Evolutionary conservation across 1,140 invertebrate genomes (phyloP).

Genomic region (Bombus ignitus): DNA sequence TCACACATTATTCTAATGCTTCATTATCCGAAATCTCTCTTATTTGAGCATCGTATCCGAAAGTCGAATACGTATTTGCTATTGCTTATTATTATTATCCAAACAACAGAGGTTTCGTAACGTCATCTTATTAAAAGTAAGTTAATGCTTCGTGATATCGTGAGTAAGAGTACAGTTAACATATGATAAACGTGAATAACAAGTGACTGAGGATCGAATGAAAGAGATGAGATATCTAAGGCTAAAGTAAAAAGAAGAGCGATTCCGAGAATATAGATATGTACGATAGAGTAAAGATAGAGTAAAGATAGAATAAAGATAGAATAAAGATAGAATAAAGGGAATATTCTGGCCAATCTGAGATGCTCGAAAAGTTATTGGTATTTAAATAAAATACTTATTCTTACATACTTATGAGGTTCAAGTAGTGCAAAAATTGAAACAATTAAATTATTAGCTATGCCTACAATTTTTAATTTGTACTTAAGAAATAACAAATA

Average conservation of each 20-base stretch:
- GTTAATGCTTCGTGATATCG: too few relatives aligned
- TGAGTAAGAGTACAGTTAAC: not conserved
- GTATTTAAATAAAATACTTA: not conserved
- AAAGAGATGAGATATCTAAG: not conserved
- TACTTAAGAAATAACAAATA: not conserved
- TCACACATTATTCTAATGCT: not conserved
- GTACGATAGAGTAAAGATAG: too few relatives aligned
- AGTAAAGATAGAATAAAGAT: too few relatives aligned
- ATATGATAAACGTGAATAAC: too few relatives aligned
- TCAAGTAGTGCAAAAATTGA: not conserved
- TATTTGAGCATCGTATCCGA: not conserved
- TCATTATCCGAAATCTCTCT: not conserved
- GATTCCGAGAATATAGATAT: not conserved
- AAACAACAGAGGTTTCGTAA: not conserved
- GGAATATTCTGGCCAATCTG: not conserved
- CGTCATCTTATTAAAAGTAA: not conserved
- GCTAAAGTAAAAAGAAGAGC: not conserved
- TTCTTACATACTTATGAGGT: not conserved
- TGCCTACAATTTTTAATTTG: not conserved
- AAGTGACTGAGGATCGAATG: not conserved
- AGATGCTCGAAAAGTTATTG: not conserved
- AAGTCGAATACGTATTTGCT: too few relatives aligned
- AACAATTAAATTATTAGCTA: not conserved
- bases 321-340: too few relatives aligned
- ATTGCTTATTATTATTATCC: not conserved